These are phyloP conservation scores for Brienomyrus brachyistius DNA, from an alignment of 2,113 vertebrate species.

Conservation along the genomic window DNA sequence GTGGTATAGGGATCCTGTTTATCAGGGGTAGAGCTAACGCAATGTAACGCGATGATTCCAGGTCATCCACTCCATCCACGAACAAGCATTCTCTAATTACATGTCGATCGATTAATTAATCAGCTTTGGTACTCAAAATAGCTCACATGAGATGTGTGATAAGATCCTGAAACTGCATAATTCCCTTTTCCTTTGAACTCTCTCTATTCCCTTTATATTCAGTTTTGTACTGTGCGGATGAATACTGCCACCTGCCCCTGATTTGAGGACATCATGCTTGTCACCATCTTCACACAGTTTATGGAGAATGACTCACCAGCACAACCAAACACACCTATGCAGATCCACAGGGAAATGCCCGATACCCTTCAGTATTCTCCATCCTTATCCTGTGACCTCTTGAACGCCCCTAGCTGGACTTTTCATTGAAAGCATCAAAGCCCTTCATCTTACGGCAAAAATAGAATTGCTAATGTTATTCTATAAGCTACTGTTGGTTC, in stretches of 20 bases:
- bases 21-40: not conserved
- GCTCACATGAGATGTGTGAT: not conserved
- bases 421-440: not conserved
- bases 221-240: not conserved
- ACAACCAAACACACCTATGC: not conserved
- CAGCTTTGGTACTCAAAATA: not conserved
- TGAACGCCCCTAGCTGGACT: not conserved
- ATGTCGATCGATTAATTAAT: not conserved
- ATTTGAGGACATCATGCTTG: not conserved
- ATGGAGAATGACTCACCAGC: not conserved
- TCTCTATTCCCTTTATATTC: not conserved
- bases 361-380: not conserved
- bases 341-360: not conserved
- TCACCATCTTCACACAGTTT: not conserved
- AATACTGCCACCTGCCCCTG: not conserved
- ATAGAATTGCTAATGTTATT: slow-evolving; percentile 14
- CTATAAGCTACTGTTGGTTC: not conserved
- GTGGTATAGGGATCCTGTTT: not conserved
- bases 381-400: too few species aligned
- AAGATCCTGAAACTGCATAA: not conserved
- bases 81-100: not conserved
- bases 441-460: slow-evolving; percentile 2
- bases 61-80: not conserved
- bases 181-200: not conserved
- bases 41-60: not conserved